Base-by-base conservation (phyloP, 2,888 invertebrate species). In the Eledona agricola region DNA sequence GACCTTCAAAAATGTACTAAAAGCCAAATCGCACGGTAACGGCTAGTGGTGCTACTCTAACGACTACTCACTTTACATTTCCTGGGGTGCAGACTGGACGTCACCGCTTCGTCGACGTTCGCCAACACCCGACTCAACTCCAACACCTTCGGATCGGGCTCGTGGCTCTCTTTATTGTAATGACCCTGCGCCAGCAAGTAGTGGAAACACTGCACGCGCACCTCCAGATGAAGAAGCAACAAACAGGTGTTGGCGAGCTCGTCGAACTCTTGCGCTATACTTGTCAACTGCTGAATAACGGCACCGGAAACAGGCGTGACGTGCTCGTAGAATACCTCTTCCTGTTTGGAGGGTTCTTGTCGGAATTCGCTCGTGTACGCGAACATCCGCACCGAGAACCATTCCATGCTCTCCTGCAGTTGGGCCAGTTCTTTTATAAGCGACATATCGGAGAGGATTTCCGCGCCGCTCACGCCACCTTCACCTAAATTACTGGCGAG, bases 161-260 rank as follows among this genome's bases (percentile, higher is more conserved):
- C 90, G 59, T 90, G 85, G 40, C 86, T 85, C 73, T 89, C 88
- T 64, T 86, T 84, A 54, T 85, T 84, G 46, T 77, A 73, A 57
- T 79, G 72, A 1, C 72, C 71, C 47, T 75, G 74, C 0, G 74
- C 74, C 49, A 76, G 82, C 59, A 97, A 80, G 78, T 94, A 95
- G 79, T 93, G 93, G 80, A 97, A 96, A 77, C 96, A 97, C 73
- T 96, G 95, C 26, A 97, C 95, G 51, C 96, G 84, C 53, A 90
- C 84, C 87, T 98, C 97, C 63, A 97, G 81, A 80, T 97, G 96
- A 42, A 97, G 79, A 52, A 97, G 87, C 25, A 98, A 79, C 52
- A 97, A 81, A 69, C 96, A 96, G 42, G 91, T 94, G 70, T 95
- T 91, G 0, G 94, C 88, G 45, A 96, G 81, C 66, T 94, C 93